Evolutionary conservation across 2,113 vertebrate genomes (phyloP).

Genomic region (Lipophrys pholis): DNA sequence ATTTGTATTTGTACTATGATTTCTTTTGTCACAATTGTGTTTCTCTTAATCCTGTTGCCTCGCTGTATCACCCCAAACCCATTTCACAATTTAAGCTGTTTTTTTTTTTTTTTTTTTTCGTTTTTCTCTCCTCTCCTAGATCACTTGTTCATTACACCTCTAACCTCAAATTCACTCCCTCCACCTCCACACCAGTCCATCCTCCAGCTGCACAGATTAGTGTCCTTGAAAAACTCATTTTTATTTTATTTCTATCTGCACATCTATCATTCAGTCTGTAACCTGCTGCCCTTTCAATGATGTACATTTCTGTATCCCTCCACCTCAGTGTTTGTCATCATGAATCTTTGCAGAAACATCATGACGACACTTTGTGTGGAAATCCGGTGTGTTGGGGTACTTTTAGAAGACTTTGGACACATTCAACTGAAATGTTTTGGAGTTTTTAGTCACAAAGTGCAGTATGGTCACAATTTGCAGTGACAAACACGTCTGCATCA

Average conservation of each 20-base stretch:
- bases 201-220: slow-evolving; percentile 33
- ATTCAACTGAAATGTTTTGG: too few species aligned
- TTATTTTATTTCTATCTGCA: slow-evolving; percentile 30
- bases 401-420: too few species aligned
- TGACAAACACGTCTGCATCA: too few species aligned
- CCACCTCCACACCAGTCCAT: not conserved
- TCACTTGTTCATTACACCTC: slow-evolving; percentile 52
- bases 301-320: slow-evolving; percentile 27
- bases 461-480: too few species aligned
- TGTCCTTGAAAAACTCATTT: slow-evolving; percentile 54
- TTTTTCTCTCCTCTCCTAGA: not conserved
- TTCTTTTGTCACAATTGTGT: not conserved
- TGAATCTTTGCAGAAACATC: too few species aligned
- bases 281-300: slow-evolving; percentile 33
- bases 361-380: too few species aligned
- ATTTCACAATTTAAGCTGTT: slow-evolving; percentile 9
- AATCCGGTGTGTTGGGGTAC: too few species aligned
- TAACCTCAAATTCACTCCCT: slow-evolving; percentile 33
- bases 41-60: not conserved
- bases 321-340: slow-evolving; percentile 23
- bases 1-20: not conserved
- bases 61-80: not conserved
- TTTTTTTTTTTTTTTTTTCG: not conserved
- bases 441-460: too few species aligned
- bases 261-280: slow-evolving; percentile 35